Evolutionary conservation across 2,888 invertebrate species (phyloP), one percentile per base, ranked within the genome.

Genomic region (Exephanes ischioxanthus): DNA sequence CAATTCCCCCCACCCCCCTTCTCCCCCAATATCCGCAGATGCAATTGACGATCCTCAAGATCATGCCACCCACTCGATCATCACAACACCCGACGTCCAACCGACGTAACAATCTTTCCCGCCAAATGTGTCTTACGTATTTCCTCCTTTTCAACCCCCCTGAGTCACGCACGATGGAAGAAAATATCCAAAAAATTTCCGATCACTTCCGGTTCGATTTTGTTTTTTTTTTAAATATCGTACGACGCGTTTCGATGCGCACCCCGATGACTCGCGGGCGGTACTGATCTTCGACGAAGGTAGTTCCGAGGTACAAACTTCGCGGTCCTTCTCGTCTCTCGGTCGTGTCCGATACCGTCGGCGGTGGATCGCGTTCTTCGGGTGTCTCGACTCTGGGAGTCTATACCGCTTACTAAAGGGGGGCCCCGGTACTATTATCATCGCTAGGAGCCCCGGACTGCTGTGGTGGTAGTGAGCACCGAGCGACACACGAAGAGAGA

Each of bases 361-460:
- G 30, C 70, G 41, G 48, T 53, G 73, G 37, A 41, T 19, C 76
- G 51, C 77, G 58, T 53, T 77, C 68, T 78, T 78, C 83, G 58
- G 78, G 41, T 67, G 75, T 73, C 77, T 55, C 75, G 79, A 75
- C 75, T 75, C 67, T 81, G 76, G 81, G 71, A 75, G 80, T 71
- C 76, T 86, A 88, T 88, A 87, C 86, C 84, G 73, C 75, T 88
- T 45, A 87, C 88, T 88, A 86, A 89, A 80, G 89, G 90, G 89
- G 86, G 84, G 88, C 90, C 89, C 90, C 87, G 89, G 88, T 87
- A 88, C 89, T 92, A 90, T 92, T 91, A 92, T 92, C 90, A 90
- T 88, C 77, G 89, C 79, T 84, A 86, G 88, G 83, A 88, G 88
- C 84, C 87, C 87, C 61, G 83, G 80, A 55, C 30, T 30, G 37